Conservation (phyloP, 2,797 vertebrate genomes). For the Pangasius djambal region DNA sequence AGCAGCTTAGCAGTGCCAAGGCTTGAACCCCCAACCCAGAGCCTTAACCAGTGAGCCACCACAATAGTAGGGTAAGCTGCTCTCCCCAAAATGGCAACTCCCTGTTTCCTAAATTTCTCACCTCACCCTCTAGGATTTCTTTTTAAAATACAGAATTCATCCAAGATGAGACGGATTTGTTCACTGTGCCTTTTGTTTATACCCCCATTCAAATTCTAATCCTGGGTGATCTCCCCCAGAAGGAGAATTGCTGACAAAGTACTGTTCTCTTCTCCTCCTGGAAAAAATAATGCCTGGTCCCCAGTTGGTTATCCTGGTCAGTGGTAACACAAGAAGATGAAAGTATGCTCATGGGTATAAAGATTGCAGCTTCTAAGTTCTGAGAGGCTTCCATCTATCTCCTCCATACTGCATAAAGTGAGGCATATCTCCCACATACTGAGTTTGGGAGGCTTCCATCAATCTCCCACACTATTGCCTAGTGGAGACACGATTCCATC, state of each 20-base stretch:
- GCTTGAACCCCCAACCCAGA: neutral
- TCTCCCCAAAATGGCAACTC: neutral
- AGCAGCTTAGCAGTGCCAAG: neutral
- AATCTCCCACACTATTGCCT: conserved; percentile 14
- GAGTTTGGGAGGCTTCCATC: conserved; percentile 24
- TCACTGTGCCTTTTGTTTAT: neutral
- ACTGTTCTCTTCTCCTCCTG: neutral
- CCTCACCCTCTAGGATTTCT: neutral
- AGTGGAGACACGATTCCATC: conserved; percentile 13
- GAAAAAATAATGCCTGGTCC: neutral
- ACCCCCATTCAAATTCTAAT: conserved; percentile 9
- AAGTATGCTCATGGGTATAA: neutral
- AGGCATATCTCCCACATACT: conserved; percentile 7
- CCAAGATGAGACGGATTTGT: neutral
- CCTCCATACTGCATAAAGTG: neutral
- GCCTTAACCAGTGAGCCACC: too few relatives aligned
- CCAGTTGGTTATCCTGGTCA: neutral
- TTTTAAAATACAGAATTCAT: neutral
- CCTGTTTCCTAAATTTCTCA: neutral
- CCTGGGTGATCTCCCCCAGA: neutral
- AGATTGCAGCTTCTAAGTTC: neutral
- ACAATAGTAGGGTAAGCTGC: neutral
- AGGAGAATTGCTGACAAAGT: neutral
- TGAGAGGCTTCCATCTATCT: neutral
- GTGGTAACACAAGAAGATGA: neutral